Conservation (phyloP, 1,140 invertebrate genomes). For the Calosoma granatense region DNA sequence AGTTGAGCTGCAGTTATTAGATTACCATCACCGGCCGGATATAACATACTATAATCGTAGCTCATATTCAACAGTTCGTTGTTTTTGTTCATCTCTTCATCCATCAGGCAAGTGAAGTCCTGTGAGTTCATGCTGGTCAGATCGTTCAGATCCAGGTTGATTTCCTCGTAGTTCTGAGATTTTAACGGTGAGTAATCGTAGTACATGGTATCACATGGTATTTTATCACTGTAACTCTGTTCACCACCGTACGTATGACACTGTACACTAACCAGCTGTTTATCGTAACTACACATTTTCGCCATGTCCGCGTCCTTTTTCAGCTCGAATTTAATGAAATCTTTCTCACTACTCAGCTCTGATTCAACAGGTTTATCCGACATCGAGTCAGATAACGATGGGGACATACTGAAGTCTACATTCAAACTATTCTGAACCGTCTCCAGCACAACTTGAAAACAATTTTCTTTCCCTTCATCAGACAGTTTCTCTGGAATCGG, state of each 20-base stretch:
- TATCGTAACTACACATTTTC: slow-evolving; percentile 22
- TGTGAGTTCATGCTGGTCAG: slow-evolving; percentile 31
- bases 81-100: slow-evolving; percentile 31
- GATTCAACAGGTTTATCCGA: slow-evolving; percentile 15
- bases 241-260: slow-evolving; percentile 19
- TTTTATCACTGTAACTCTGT: slow-evolving; percentile 23
- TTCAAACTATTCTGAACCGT: background rate
- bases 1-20: slow-evolving; percentile 26
- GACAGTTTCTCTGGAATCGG: background rate
- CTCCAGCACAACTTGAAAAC: background rate
- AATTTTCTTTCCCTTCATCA: slow-evolving; percentile 9
- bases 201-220: slow-evolving; percentile 30
- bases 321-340: background rate
- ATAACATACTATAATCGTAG: slow-evolving; percentile 30
- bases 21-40: slow-evolving; percentile 20
- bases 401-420: slow-evolving; percentile 12
- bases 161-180: slow-evolving; percentile 27
- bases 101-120: slow-evolving; percentile 31
- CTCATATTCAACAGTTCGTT: slow-evolving; percentile 24
- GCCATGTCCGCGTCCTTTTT: slow-evolving; percentile 11
- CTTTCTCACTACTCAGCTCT: slow-evolving; percentile 13
- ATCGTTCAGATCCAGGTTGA: slow-evolving; percentile 29
- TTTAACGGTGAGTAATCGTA: slow-evolving; percentile 28
- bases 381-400: slow-evolving; percentile 9
- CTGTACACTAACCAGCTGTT: too few relatives aligned